Conservation (phyloP, 2,888 invertebrate species). For the Ditula angustiorana region DNA sequence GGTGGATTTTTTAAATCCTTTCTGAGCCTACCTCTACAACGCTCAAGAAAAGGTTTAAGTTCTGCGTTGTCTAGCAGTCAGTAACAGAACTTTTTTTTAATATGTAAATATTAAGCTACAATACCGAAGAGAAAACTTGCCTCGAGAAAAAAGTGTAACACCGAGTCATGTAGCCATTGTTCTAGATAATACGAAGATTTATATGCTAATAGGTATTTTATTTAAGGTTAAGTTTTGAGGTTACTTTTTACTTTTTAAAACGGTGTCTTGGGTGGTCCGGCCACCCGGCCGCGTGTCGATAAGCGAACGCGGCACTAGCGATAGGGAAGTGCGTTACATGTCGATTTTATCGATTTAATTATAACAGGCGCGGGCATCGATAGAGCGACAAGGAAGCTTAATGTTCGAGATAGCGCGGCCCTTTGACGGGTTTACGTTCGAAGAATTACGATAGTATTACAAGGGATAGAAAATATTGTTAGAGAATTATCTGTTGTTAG, state of each 20-base stretch:
- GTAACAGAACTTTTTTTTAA: background rate
- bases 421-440: constrained; percentile 30
- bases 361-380: constrained; percentile 56
- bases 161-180: constrained; percentile 54
- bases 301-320: constrained; percentile 62
- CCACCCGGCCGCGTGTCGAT: constrained; percentile 65
- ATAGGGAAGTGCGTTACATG: constrained; percentile 64
- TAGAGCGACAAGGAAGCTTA: constrained; percentile 37
- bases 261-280: constrained; percentile 68
- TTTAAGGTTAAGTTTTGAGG: constrained; percentile 56
- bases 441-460: constrained; percentile 17
- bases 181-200: constrained; percentile 51
- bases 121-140: constrained; percentile 22
- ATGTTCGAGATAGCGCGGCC: constrained; percentile 31
- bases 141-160: constrained; percentile 29
- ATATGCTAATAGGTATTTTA: constrained; percentile 65
- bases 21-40: no score
- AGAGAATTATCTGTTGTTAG: background rate
- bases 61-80: background rate
- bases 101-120: constrained; percentile 19
- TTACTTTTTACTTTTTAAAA: constrained; percentile 42
- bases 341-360: constrained; percentile 75
- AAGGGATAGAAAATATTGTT: background rate
- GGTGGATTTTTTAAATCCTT: no score
- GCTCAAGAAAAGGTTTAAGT: background rate